Percentiles rank a stretch among this genome's conserved stretches.
phyloP scores from a whole-genome alignment of 2,113 vertebrate genomes.

The Dromiciops gliroides region DNA sequence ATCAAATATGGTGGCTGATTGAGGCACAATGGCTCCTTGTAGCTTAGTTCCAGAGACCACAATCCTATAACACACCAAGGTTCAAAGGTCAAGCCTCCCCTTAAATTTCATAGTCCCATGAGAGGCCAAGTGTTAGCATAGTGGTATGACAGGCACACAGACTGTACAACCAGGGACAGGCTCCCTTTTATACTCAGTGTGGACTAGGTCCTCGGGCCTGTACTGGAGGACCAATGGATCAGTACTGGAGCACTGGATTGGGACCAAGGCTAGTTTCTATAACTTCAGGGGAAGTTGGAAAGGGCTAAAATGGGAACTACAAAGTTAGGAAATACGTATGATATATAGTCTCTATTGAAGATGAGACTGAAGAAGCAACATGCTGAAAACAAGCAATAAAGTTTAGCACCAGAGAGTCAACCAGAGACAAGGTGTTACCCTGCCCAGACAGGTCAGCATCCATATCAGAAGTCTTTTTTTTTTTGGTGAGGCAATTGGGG shows the following conservation, averaged over 20 bases:
- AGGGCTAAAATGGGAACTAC: background rate
- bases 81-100: background rate
- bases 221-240: no score
- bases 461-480: background rate
- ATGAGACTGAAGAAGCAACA: background rate
- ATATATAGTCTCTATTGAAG: background rate
- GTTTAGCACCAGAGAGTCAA: background rate
- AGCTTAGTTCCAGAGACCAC: conserved; percentile 87
- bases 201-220: background rate
- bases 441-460: background rate
- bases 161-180: background rate
- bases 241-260: background rate
- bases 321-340: background rate
- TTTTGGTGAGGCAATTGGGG: no score
- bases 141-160: background rate
- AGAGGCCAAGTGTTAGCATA: accelerated
- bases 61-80: conserved; percentile 81
- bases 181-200: background rate
- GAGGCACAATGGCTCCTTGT: conserved; percentile 80
- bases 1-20: conserved; percentile 87
- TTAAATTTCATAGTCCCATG: no score
- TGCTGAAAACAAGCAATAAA: background rate
- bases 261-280: background rate
- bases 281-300: background rate
- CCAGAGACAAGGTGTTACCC: background rate